A percentile compares a stretch with the other conserved stretches of the same genome.
phyloP scores from a whole-genome alignment of 2,888 invertebrate species.

The Eristalis pertinax region DNA sequence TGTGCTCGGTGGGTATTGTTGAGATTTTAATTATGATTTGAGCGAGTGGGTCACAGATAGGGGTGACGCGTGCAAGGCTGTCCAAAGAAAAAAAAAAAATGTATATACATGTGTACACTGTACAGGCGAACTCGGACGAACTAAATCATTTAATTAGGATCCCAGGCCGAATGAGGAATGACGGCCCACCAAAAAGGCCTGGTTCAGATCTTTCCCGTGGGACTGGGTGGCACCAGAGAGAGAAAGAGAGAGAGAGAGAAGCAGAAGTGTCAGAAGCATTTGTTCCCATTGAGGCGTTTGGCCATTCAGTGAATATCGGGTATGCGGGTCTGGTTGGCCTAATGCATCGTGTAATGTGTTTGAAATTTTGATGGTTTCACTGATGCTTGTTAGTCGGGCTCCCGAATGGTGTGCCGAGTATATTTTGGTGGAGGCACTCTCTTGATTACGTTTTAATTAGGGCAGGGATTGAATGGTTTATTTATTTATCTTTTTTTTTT shows the following conservation, averaged over 20 bases:
- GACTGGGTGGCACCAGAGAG: too few species aligned
- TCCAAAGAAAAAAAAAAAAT: not conserved
- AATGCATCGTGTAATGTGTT: slow-evolving; percentile 26
- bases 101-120: not conserved
- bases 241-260: not conserved
- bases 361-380: slow-evolving; percentile 30
- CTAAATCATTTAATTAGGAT: slow-evolving; percentile 43
- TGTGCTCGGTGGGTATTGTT: slow-evolving; percentile 19
- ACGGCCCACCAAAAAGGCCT: not conserved
- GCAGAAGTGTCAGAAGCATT: slow-evolving; percentile 34
- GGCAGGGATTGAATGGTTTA: slow-evolving; percentile 5
- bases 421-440: slow-evolving; percentile 5
- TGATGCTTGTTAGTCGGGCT: not conserved
- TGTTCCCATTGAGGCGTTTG: not conserved
- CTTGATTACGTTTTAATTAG: slow-evolving; percentile 39
- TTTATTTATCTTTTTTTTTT: not conserved
- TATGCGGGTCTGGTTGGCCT: slow-evolving; percentile 18
- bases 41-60: slow-evolving; percentile 5
- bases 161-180: slow-evolving; percentile 1
- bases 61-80: slow-evolving; percentile 4
- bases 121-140: not conserved
- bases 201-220: not conserved
- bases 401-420: not conserved
- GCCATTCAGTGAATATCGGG: not conserved
- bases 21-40: slow-evolving; percentile 39